Conservation (phyloP, 2,888 invertebrate species). For the Icerya purchasi region DNA sequence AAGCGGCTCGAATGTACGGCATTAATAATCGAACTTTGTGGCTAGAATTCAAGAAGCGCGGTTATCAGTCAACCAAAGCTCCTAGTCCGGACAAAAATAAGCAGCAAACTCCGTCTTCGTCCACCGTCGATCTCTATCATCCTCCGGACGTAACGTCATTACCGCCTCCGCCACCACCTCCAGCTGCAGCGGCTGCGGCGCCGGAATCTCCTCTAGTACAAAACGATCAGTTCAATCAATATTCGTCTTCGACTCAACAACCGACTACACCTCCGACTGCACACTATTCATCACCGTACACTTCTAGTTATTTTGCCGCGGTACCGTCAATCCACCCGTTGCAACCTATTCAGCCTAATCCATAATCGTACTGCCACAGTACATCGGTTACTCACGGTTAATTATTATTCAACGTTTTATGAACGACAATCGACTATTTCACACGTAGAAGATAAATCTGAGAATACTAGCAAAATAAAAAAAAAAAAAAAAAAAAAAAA, state of each 20-base stretch:
- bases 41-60: slow-evolving; percentile 65
- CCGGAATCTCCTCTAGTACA: slow-evolving; percentile 12
- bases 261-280: not conserved
- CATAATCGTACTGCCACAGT: too few species aligned
- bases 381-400: too few species aligned
- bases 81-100: not conserved
- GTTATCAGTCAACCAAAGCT: slow-evolving; percentile 34
- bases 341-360: not conserved
- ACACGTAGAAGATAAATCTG: too few species aligned
- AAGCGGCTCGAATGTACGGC: slow-evolving; percentile 61
- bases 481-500: too few species aligned
- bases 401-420: too few species aligned
- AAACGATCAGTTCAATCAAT: not conserved
- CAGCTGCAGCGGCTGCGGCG: slow-evolving; percentile 27
- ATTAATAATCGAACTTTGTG: slow-evolving; percentile 67
- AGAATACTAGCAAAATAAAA: too few species aligned
- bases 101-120: slow-evolving; percentile 8
- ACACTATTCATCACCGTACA: not conserved
- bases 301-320: not conserved
- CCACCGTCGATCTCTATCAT: slow-evolving; percentile 9
- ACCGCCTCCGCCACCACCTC: slow-evolving; percentile 25
- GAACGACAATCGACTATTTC: too few species aligned
- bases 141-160: slow-evolving; percentile 12
- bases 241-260: not conserved
- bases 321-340: not conserved